phyloP scores from a whole-genome alignment of 2,113 vertebrate genomes.

The Sturnira hondurensis region DNA sequence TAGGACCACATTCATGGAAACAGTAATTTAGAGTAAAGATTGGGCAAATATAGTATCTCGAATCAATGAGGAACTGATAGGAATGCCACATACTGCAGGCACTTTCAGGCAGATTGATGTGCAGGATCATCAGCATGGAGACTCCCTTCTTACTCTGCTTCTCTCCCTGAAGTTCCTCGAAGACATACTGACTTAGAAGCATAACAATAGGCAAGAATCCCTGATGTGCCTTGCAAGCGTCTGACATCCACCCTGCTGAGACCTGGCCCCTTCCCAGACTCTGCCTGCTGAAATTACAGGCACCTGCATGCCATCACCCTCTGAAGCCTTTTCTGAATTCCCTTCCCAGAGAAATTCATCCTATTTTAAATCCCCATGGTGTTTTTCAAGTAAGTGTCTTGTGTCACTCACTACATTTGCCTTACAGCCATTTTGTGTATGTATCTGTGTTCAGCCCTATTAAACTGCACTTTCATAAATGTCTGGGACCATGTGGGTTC shows the following conservation, averaged over 20 bases:
- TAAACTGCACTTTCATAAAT: background rate
- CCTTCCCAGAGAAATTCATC: background rate
- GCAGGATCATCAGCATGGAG: background rate
- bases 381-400: background rate
- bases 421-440: background rate
- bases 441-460: background rate
- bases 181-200: background rate
- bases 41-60: background rate
- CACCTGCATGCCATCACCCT: background rate
- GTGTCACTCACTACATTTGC: background rate
- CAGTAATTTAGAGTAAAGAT: background rate
- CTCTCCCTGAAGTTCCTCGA: background rate
- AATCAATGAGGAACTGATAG: rapidly evolving
- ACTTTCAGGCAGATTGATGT: rapidly evolving
- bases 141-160: background rate
- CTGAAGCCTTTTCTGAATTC: background rate
- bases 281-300: background rate
- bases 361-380: background rate
- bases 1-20: background rate
- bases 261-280: background rate
- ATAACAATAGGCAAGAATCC: background rate
- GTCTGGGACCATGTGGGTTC: background rate
- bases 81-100: rapidly evolving
- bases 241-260: background rate
- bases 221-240: rapidly evolving